These are phyloP conservation scores for Coecobrya sp. DNA, from an alignment of 2,888 invertebrate species.

Conservation along the genomic window DNA sequence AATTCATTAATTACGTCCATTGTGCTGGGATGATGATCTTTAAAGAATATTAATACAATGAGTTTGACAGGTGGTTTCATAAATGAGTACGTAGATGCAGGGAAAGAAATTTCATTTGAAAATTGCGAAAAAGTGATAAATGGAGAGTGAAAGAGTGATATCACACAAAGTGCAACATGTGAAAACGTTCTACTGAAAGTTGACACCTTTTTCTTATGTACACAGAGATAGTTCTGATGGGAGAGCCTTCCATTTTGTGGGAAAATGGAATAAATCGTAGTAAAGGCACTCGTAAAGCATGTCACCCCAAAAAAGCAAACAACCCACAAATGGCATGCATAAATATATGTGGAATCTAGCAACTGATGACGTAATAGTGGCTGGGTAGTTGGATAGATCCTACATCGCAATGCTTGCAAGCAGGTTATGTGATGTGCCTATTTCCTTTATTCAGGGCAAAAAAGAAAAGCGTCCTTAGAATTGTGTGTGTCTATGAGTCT, in stretches of 20 bases:
- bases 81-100: background rate
- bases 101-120: background rate
- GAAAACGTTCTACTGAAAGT: conserved; percentile 22
- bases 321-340: background rate
- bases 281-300: background rate
- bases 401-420: background rate
- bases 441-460: background rate
- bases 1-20: too few species aligned
- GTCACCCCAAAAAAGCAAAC: conserved; percentile 16
- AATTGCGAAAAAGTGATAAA: background rate
- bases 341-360: background rate
- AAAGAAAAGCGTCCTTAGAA: background rate
- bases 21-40: too few species aligned
- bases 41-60: too few species aligned
- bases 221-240: background rate
- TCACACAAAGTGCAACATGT: conserved; percentile 1
- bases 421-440: background rate
- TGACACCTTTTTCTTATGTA: background rate
- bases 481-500: background rate
- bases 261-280: background rate
- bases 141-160: background rate
- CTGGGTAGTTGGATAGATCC: background rate
- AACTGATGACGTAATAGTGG: conserved; percentile 6
- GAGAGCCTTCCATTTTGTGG: background rate
- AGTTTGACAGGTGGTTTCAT: too few species aligned